A percentile compares a stretch with the other conserved stretches of the same genome.
phyloP scores from a whole-genome alignment of 1,140 invertebrate species.

The Helicoverpa armigera region DNA sequence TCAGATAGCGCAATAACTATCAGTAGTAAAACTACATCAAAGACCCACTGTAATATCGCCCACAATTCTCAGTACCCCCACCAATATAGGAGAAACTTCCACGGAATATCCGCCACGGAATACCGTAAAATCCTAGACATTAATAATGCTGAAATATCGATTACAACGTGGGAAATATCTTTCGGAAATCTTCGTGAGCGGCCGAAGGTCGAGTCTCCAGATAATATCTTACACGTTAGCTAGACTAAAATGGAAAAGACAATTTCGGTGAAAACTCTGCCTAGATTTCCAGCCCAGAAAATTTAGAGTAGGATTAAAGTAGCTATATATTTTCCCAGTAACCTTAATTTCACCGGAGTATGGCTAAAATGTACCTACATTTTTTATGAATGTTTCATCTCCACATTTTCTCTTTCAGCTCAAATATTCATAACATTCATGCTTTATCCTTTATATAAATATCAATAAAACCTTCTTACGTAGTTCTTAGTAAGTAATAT shows the following conservation, averaged over 20 bases:
- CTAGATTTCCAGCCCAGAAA: neutral
- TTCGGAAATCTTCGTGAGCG: conserved; percentile 21
- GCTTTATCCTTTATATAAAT: too few species aligned
- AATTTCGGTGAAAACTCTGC: conserved; percentile 8
- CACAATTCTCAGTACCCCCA: neutral
- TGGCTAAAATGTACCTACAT: too few species aligned
- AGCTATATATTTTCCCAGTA: neutral
- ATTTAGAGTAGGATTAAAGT: conserved; percentile 3
- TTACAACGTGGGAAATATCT: conserved; percentile 17
- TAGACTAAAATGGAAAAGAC: neutral
- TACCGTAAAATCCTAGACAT: conserved; percentile 27
- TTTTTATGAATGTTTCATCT: too few species aligned
- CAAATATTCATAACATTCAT: too few species aligned
- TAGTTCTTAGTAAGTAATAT: too few species aligned
- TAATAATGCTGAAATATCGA: conserved; percentile 46
- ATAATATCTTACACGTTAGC: conserved; percentile 10
- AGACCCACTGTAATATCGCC: neutral
- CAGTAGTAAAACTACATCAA: neutral
- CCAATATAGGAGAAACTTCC: neutral
- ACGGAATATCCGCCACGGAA: conserved; percentile 6
- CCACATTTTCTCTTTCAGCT: too few species aligned
- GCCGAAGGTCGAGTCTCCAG: conserved; percentile 18
- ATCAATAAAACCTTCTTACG: too few species aligned
- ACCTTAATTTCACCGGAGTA: neutral
- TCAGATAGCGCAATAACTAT: too few species aligned